Conservation (phyloP, 2,113 vertebrate genomes). For the Anguilla rostrata region DNA sequence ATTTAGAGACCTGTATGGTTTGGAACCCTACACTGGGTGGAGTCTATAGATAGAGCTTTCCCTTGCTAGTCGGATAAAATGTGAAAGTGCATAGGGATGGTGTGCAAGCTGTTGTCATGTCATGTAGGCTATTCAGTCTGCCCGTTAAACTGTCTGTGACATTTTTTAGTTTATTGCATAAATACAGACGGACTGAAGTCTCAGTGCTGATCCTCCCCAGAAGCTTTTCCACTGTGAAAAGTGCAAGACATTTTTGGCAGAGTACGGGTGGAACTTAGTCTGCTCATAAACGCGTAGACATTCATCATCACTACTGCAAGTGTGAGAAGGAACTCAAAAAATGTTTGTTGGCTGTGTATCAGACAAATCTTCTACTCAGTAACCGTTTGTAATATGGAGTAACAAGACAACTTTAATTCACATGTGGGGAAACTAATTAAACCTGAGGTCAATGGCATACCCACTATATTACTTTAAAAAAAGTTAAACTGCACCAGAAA, state of each 20-base stretch:
- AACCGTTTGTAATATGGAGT: not conserved
- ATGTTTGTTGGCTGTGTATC: not conserved
- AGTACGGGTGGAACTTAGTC: not conserved
- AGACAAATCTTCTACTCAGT: not conserved
- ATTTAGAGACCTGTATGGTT: not conserved
- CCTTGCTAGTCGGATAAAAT: not conserved
- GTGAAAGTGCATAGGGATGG: not conserved
- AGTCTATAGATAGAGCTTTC: not conserved
- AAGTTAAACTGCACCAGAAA: not conserved
- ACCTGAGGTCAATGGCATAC: not conserved
- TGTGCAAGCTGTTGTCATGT: not conserved
- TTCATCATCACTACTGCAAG: not conserved
- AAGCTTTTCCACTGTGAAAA: conserved; percentile 5
- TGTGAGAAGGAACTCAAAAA: not conserved
- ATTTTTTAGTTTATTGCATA: not conserved
- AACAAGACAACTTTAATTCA: not conserved
- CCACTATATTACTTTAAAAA: not conserved
- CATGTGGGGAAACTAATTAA: not conserved
- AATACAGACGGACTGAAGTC: not conserved
- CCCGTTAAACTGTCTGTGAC: not conserved
- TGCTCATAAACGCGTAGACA: not conserved
- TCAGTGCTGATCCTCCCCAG: not conserved
- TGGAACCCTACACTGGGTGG: not conserved
- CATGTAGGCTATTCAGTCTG: not conserved
- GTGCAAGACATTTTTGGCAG: conserved; percentile 12